phyloP scores from a whole-genome alignment of 23 tunicate species.

The Styela plicata region DNA sequence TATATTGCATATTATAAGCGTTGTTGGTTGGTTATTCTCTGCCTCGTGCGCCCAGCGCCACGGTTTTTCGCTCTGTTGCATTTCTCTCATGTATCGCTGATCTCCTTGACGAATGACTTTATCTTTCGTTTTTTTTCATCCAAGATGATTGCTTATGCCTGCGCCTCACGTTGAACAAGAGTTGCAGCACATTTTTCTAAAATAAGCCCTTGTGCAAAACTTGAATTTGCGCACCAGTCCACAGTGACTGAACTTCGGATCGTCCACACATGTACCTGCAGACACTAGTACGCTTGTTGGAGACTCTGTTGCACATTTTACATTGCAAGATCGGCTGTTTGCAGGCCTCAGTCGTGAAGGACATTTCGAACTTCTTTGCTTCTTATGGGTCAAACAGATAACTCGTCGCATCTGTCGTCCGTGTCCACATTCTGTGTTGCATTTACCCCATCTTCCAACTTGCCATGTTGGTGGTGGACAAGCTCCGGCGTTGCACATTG shows the following conservation, averaged over 20 bases:
- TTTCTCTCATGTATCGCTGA: neutral
- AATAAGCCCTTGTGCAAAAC: slow-evolving; percentile 75
- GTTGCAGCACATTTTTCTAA: slow-evolving; percentile 81
- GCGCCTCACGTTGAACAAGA: slow-evolving; percentile 39
- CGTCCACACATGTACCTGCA: slow-evolving; percentile 52
- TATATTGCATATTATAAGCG: neutral
- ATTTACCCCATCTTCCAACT: slow-evolving; percentile 62
- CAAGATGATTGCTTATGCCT: neutral
- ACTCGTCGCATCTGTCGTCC: slow-evolving; percentile 79
- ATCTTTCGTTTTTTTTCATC: neutral
- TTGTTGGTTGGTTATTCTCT: neutral
- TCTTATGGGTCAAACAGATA: slow-evolving; percentile 43
- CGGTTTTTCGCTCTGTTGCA: neutral
- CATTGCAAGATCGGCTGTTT: slow-evolving; percentile 40
- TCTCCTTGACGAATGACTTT: neutral
- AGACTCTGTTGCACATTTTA: slow-evolving; percentile 24
- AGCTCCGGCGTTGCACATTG: slow-evolving; percentile 59
- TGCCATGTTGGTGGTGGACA: slow-evolving; percentile 88
- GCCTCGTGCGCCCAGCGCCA: neutral
- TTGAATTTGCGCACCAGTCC: slow-evolving; percentile 63
- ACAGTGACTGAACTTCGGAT: slow-evolving; percentile 75
- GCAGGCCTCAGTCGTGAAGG: slow-evolving; percentile 40
- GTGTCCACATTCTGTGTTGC: slow-evolving; percentile 85
- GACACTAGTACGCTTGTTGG: slow-evolving; percentile 20
- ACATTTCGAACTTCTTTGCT: slow-evolving; percentile 30